Percentiles rank a stretch among this genome's conserved stretches.
phyloP scores from a whole-genome alignment of 2,888 invertebrate genomes.

The Coecobrya sp. region DNA sequence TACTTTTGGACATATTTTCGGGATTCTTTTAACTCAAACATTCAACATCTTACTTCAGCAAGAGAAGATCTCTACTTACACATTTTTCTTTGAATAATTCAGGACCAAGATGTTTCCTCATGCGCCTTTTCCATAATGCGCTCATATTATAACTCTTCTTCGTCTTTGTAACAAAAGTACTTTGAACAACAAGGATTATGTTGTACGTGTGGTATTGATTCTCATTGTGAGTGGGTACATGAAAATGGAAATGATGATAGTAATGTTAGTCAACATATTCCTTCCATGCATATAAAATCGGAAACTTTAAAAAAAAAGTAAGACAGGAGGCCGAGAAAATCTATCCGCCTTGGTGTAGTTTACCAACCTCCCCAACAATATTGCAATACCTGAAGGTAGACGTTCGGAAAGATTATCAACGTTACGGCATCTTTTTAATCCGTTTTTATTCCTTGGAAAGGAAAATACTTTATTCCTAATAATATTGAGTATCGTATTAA shows the following conservation, averaged over 20 bases:
- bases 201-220: slow-evolving; percentile 38
- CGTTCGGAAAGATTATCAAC: slow-evolving; percentile 38
- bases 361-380: neutral
- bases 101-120: slow-evolving; percentile 55
- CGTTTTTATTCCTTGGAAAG: slow-evolving; percentile 53
- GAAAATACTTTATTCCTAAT: slow-evolving; percentile 25
- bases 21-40: neutral
- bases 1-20: neutral
- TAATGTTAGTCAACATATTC: neutral
- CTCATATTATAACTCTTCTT: neutral
- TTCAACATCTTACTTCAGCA: neutral
- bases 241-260: slow-evolving; percentile 25
- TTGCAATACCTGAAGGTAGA: slow-evolving; percentile 2
- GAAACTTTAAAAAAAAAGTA: slow-evolving; percentile 9
- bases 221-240: slow-evolving; percentile 23
- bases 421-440: slow-evolving; percentile 65
- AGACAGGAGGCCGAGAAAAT: neutral
- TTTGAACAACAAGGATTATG: slow-evolving; percentile 44
- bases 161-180: neutral
- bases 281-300: neutral
- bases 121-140: slow-evolving; percentile 16
- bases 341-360: neutral
- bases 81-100: slow-evolving; percentile 72
- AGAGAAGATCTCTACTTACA: neutral
- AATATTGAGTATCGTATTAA: slow-evolving; percentile 34